Base-by-base conservation (phyloP, 2,113 vertebrate genomes). In the Xenotilapia leptura region DNA sequence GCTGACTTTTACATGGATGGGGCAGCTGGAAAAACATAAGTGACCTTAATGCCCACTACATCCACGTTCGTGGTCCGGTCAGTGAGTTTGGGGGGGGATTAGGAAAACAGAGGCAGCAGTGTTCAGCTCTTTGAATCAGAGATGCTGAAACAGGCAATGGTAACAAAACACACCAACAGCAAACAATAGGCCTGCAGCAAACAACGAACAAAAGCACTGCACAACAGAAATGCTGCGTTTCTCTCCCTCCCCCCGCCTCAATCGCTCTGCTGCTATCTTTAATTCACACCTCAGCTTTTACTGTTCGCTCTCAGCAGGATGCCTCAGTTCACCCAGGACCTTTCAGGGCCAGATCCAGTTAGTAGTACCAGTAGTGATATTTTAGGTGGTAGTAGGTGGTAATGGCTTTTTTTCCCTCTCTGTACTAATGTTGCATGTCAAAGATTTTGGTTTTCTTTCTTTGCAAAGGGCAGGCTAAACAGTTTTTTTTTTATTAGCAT, bases 131-230 rank as follows among this genome's bases (percentile, higher is more conserved):
- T 94, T 94, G 89, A 93, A 49, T 70, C 75, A 93, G 90, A 89
- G 93, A 82, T 93, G 95, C 93, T 95, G 94, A 94, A 94, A 94
- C 82, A 92, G 86, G 90, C 89, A 91, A 89, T 58, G n/a, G 60
- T 75, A 79, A 95, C 95, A 94, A 95, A 95, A 92, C 83, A 79
- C 87, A 88, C n/a, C 77, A 82, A 80, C 75, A 62, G 84, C 75
- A 47, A 54, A 91, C 89, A 92, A 94, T 84, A 15, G 80, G 62
- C 82, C n/a, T 47, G 65, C 15, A 54, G 84, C 90, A 90, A 92
- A 89, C 83, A 84, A 68, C 54, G 47, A 88, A 94, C 84, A 95
- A 91, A 94, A 86, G 87, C 80, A 40, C 54, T 55, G 33, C 56
- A 92, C 86, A 90, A 95, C 93, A 93, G 91, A 94, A 93, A 79